Base-by-base conservation (phyloP, 2,888 invertebrate genomes). In the Mamestra brassicae region DNA sequence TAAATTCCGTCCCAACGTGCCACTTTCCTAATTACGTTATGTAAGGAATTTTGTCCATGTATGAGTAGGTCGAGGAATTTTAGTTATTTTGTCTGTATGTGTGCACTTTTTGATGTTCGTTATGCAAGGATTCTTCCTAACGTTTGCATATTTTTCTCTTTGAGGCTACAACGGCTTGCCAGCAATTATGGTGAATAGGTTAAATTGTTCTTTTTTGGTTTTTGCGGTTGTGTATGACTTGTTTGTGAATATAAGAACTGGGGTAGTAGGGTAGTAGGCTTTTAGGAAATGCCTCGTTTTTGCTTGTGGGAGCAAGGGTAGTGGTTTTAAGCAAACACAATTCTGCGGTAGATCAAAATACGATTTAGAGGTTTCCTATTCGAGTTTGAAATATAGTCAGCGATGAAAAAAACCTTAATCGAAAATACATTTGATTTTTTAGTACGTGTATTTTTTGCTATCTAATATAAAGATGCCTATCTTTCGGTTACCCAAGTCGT, bases 71-170 rank as follows among this genome's bases (percentile, higher is more conserved):
- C 45, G 64, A 74, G 68, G 76, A 78, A 86, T 88, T 82, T 81
- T 73, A 81, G 78, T 79, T 83, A 88, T 87, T 87, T 85, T 74
- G 74, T 81, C 73, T 66, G 63, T 76, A 64, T 72, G 81, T 75
- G 66, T 78, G 68, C 63, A 76, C 15, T 73, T 87, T 88, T 85
- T 85, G 83, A 78, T 76, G 79, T 84, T 77, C 74, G 69, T 77
- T 85, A 81, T 84, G 75, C 78, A 63, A 75, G 77, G 74, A 88
- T 87, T 81, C 82, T 76, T 57, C 76, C 42, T 77, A 78, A 71
- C 78, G 74, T 85, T 87, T 78, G 69, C 67, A 88, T 79, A 83
- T 85, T 84, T 86, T 85, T 81, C 68, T 71, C 80, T 88, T 86
- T 89, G 85, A 82, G n/a, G 38, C 0, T 34, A 60, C 13, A 17